phyloP scores from a whole-genome alignment of 2,113 vertebrate genomes.

The Amphiprion percula region DNA sequence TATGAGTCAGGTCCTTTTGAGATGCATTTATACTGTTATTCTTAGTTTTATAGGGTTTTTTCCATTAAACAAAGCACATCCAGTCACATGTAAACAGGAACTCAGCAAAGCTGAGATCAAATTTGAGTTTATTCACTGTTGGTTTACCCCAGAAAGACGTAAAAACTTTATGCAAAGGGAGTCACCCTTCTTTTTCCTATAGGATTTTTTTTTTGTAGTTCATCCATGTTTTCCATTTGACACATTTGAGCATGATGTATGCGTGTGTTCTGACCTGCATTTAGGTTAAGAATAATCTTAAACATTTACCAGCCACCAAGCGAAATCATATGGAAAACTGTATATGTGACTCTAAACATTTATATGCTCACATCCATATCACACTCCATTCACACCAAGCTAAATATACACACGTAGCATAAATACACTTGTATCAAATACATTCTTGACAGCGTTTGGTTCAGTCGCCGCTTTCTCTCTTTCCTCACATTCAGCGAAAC shows the following conservation, averaged over 20 bases:
- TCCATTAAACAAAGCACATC: too few relatives aligned
- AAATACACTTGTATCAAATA: conserved; percentile 40
- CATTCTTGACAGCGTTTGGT: conserved; percentile 35
- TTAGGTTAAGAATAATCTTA: conserved; percentile 20
- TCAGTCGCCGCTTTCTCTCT: conserved; percentile 26
- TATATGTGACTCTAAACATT: conserved; percentile 42
- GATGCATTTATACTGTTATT: too few relatives aligned
- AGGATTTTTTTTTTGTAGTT: too few relatives aligned
- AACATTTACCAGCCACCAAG: conserved; percentile 1
- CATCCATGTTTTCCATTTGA: background rate
- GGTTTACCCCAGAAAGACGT: too few relatives aligned
- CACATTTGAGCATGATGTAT: background rate
- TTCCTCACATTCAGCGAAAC: conserved; percentile 18
- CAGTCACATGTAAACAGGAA: too few relatives aligned
- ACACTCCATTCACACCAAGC: conserved; percentile 38
- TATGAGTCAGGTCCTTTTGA: too few relatives aligned
- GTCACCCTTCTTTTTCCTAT: too few relatives aligned
- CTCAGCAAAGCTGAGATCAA: too few relatives aligned
- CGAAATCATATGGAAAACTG: conserved; percentile 20
- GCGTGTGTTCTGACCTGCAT: conserved; percentile 19
- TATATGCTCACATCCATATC: conserved; percentile 16
- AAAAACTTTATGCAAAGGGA: too few relatives aligned
- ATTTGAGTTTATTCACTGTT: too few relatives aligned
- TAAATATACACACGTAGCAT: conserved; percentile 30
- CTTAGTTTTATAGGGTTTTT: too few relatives aligned